Evolutionary conservation across 2,888 invertebrate genomes (phyloP), one percentile per base, ranked within the genome.

Genomic region (Drosophila multiciliata): DNA sequence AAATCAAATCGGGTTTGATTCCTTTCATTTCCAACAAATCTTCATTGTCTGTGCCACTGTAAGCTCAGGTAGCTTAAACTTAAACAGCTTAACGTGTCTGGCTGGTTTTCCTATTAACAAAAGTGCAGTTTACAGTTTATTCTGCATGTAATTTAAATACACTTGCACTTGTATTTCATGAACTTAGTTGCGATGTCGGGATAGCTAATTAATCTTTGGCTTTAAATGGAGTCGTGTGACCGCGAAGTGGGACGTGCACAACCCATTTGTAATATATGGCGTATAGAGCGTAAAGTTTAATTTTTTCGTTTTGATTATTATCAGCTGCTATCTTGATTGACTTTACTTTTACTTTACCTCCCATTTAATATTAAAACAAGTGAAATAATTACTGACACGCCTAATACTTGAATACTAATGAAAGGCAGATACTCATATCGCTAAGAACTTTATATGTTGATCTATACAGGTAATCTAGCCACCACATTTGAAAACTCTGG

Each of bases 21-120:
- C 15, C 23, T 45, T 15, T 23, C 1, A 45, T 45, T 45, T 45
- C 8, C 20, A 45, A 23, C 45, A 23, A 45, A 20, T 45, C 20
- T 23, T 45, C 23, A 1, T 15, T 23, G 23, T 45, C 45, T 45
- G 8, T 8, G 23, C 15, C 45, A 45, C 15, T 23, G 20, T 15
- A 23, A 23, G 45, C 20, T 45, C 45, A 45, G 15, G 23, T 23
- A 23, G 45, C 45, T 45, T 45, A 23, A 45, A 23, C 45, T 23
- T 23, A 23, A 45, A 45, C 45, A 15, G 45, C 26, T 45, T 45
- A 45, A 45, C 45, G 4, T 45, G 45, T 45, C 45, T 45, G 45
- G 23, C 23, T 8, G 23, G 45, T 15, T 23, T 23, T 45, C 15
- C 45, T 15, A 23, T 15, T 8, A 45, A 1, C 45, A 9, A 23